A percentile compares a stretch with the other conserved stretches of the same genome.
phyloP scores from a whole-genome alignment of 2,888 invertebrate species.

The Diadegma fenestrale region DNA sequence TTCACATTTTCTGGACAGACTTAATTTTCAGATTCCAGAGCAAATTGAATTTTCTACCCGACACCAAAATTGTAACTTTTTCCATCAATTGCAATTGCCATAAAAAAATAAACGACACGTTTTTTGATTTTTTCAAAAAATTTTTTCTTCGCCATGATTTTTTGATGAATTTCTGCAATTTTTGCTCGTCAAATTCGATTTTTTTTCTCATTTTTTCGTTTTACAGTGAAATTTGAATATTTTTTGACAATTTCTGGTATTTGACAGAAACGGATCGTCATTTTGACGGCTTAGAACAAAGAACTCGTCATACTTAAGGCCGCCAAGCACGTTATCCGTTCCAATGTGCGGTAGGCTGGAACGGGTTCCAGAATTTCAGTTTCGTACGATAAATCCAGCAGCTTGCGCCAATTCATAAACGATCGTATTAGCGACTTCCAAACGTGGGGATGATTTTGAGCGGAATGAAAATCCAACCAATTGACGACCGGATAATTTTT shows the following conservation, averaged over 20 bases:
- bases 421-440: constrained; percentile 75
- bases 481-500: constrained; percentile 51
- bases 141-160: too few species aligned
- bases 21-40: too few species aligned
- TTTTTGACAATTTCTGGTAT: too few species aligned
- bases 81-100: too few species aligned
- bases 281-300: background rate
- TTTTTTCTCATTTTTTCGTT: background rate
- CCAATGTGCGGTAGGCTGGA: constrained; percentile 54
- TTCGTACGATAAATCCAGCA: constrained; percentile 58
- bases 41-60: too few species aligned
- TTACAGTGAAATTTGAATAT: background rate
- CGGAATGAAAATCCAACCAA: constrained; percentile 61
- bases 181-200: background rate
- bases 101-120: too few species aligned
- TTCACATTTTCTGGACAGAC: too few species aligned
- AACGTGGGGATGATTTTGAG: constrained; percentile 57
- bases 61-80: too few species aligned
- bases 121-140: too few species aligned
- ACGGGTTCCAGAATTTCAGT: constrained; percentile 63
- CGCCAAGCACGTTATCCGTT: constrained; percentile 74
- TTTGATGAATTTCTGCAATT: background rate
- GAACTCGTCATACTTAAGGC: constrained; percentile 67
- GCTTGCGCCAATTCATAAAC: constrained; percentile 73
- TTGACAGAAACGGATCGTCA: too few species aligned